Evolutionary conservation across 1,140 invertebrate genomes (phyloP), one percentile per base, ranked within the genome.

Genomic region (Lerema accius): DNA sequence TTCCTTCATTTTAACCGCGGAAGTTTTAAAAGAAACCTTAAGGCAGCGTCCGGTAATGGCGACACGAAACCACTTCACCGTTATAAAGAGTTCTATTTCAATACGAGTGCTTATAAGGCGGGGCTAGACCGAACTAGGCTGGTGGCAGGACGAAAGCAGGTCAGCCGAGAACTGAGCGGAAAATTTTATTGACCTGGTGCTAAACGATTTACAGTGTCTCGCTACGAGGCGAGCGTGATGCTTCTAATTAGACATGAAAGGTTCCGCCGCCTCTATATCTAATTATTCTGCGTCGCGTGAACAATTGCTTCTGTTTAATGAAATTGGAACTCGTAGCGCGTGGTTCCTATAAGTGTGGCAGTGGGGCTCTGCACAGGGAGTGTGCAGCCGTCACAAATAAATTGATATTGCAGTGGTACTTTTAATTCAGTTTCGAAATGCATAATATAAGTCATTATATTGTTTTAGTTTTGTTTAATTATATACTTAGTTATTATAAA

Each of bases 181-280:
- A 65, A 77, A 71, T 58, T 67, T 62, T 60, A 69, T 71, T 77
- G 72, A 76, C 72, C 77, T 68, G 65, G 35, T 19, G 48, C 61
- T 65, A 65, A 70, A 56, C 55, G 28, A 60, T 63, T 70, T 67
- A 70, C 49, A 16, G 28, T 26, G 23, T 58, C 23, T 39, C 45
- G 45, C 13, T 19, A 19, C 16, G 28, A 45, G 14, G 40, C 43
- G 35, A 45, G 32, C 51, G 51, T 59, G 55, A 42, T 32, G 46
- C 35, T 37, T 40, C 53, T 56, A 56, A 56, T 56, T 56, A 56
- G 53, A 40, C 53, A 56, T 56, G 53, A 56, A 56, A 56, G 53
- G 39, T 43, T 16, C 51, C 23, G 39, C 35, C 39, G 51, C 40
- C 19, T 43, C 17, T 43, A 55, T 55, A 32, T 53, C 23, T 61